Percentiles rank a stretch among this genome's conserved stretches.
These are phyloP conservation scores for Mohoua ochrocephala DNA, from an alignment of 2,113 vertebrate species.

Conservation along the genomic window DNA sequence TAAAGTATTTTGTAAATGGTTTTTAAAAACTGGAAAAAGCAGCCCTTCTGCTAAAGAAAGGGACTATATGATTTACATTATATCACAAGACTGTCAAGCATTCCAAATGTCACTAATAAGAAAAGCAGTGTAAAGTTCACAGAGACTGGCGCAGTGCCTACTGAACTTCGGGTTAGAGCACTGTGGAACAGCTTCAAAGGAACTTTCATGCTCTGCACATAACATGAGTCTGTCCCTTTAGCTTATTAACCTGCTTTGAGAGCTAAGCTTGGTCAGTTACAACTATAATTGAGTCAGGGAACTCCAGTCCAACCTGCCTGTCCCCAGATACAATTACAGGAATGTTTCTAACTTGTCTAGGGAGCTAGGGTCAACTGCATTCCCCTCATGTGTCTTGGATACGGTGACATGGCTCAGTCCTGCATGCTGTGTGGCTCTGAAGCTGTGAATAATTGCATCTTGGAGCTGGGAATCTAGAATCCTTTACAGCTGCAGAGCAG, in stretches of 20 bases:
- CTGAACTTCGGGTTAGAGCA: not conserved
- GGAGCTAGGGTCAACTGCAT: not conserved
- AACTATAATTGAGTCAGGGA: not conserved
- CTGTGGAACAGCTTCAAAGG: not conserved
- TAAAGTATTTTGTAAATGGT: not conserved
- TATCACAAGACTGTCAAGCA: not conserved
- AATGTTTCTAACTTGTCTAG: not conserved
- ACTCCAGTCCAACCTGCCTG: not conserved
- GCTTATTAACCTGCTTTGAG: slow-evolving; percentile 20
- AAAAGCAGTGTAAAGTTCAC: not conserved
- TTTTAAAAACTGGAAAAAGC: slow-evolving; percentile 18
- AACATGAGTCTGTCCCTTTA: not conserved
- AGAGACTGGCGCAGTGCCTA: not conserved
- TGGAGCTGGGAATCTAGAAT: not conserved
- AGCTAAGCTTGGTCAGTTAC: not conserved
- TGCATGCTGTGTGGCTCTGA: not conserved
- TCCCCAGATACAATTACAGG: not conserved
- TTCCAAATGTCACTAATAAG: not conserved
- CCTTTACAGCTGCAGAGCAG: not conserved
- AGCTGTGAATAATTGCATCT: not conserved
- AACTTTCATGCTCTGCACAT: not conserved
- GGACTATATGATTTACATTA: not conserved
- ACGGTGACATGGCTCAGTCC: not conserved
- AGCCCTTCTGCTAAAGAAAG: not conserved
- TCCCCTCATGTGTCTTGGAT: not conserved